These are phyloP conservation scores for Acronicta psi DNA, from an alignment of 2,888 invertebrate genomes.

Conservation along the genomic window DNA sequence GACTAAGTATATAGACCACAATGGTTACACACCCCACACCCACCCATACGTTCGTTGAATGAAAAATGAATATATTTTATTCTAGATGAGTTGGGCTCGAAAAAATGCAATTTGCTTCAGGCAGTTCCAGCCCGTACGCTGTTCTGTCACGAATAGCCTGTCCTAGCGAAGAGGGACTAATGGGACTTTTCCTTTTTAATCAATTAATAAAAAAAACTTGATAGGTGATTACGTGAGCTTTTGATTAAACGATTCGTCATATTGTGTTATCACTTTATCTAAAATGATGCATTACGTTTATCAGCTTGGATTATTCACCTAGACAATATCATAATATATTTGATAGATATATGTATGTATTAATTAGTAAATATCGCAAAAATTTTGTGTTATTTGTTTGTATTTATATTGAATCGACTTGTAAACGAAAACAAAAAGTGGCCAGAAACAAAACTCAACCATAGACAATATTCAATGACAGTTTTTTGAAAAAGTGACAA, in stretches of 20 bases:
- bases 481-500: conserved; percentile 85
- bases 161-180: no score
- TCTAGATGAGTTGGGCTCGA: no score
- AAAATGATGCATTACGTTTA: conserved; percentile 15
- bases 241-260: conserved; percentile 22
- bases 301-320: conserved; percentile 67
- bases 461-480: conserved; percentile 74
- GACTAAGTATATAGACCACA: no score
- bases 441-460: conserved; percentile 73
- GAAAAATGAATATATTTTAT: no score
- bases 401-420: conserved; percentile 8
- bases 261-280: conserved; percentile 35
- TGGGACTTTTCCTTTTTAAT: no score
- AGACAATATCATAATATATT: conserved; percentile 50
- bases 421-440: conserved; percentile 64
- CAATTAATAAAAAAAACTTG: no score
- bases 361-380: background rate
- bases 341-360: no score
- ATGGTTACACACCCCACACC: no score
- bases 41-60: no score
- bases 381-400: background rate
- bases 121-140: no score
- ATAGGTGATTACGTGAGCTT: background rate
- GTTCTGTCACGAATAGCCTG: no score
- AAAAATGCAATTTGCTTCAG: no score